These are phyloP conservation scores for Sycobia sp. DNA, from an alignment of 1,140 invertebrate genomes.

Conservation along the genomic window DNA sequence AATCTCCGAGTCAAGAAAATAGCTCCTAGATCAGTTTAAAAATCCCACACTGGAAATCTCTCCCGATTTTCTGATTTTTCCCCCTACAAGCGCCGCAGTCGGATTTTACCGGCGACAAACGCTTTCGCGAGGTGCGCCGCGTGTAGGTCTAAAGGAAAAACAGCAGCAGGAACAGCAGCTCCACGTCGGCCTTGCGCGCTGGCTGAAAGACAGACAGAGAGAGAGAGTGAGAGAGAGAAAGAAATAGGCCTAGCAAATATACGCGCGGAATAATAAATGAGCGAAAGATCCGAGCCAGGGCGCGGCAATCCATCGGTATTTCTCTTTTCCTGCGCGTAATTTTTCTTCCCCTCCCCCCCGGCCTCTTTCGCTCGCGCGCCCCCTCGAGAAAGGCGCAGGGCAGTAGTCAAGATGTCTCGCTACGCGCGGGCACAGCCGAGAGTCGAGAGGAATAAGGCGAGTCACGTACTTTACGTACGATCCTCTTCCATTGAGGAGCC, in stretches of 20 bases:
- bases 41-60: no score
- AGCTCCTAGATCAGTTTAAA: no score
- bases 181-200: not conserved
- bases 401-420: conserved; percentile 31
- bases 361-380: no score
- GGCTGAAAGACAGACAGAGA: not conserved
- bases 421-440: not conserved
- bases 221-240: no score
- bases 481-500: conserved; percentile 31
- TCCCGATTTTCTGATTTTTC: no score
- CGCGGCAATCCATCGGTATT: conserved; percentile 25
- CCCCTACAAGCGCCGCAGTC: no score
- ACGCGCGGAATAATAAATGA: conserved; percentile 24
- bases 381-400: not conserved
- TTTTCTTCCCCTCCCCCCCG: conserved; percentile 33
- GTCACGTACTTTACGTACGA: conserved; percentile 36
- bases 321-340: conserved; percentile 25
- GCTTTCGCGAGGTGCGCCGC: no score
- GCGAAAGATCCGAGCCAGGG: conserved; percentile 5
- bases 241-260: not conserved
- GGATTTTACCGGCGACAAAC: no score
- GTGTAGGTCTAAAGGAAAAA: no score
- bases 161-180: no score
- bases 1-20: no score
- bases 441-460: no score